phyloP scores from a whole-genome alignment of 1,140 invertebrate genomes.

The Bombus superbus region DNA sequence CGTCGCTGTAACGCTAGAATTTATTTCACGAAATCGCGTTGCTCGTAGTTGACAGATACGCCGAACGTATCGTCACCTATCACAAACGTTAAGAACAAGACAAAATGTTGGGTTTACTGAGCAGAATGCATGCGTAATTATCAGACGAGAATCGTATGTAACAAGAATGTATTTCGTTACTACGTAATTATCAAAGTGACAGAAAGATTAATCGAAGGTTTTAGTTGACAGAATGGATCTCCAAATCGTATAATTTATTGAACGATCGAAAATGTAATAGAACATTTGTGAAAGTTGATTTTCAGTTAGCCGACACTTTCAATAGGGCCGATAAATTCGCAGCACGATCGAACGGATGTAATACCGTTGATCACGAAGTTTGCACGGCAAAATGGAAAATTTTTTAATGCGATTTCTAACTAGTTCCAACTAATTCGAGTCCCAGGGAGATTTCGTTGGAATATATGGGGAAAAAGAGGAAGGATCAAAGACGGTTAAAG shows the following conservation, averaged over 20 bases:
- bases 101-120: no score
- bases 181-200: no score
- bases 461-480: not conserved
- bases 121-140: not conserved
- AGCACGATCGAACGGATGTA: not conserved
- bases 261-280: not conserved
- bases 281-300: constrained; percentile 7
- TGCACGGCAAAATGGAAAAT: constrained; percentile 1
- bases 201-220: not conserved
- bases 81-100: not conserved
- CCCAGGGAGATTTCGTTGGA: not conserved
- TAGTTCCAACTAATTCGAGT: not conserved
- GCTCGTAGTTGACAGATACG: not conserved
- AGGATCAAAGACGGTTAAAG: not conserved
- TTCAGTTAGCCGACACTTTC: constrained; percentile 6
- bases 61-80: not conserved
- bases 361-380: constrained; percentile 14
- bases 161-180: not conserved
- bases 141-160: no score
- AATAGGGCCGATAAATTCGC: not conserved
- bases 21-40: not conserved
- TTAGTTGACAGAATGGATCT: not conserved
- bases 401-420: constrained; percentile 29
- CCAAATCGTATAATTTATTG: not conserved
- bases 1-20: no score